These are phyloP conservation scores for Sarcoramphus papa DNA, from an alignment of 2,797 vertebrate genomes.

Conservation along the genomic window DNA sequence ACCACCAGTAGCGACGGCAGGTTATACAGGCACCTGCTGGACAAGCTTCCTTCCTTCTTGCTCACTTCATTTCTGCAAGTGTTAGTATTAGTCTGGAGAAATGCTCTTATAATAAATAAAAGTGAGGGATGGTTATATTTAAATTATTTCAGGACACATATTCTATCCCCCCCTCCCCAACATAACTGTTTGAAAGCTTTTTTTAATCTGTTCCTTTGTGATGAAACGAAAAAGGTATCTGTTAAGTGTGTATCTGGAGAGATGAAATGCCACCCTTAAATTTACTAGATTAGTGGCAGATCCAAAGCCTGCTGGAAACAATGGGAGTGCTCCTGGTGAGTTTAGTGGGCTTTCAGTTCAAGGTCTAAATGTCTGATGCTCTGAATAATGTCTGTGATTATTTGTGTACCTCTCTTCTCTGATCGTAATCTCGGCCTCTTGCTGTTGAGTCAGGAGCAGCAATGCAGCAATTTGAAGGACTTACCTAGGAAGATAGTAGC, in stretches of 20 bases:
- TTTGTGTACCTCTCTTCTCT: not conserved
- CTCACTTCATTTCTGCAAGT: not conserved
- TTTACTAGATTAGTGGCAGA: not conserved
- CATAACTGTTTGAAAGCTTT: not conserved
- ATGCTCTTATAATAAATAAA: not conserved
- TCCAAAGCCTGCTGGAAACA: not conserved
- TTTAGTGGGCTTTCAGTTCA: not conserved
- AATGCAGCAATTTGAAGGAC: not conserved
- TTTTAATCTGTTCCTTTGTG: not conserved
- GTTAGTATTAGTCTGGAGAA: not conserved
- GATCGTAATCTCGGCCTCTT: not conserved
- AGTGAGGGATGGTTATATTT: not conserved
- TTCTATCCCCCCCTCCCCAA: not conserved
- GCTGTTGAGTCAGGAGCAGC: not conserved
- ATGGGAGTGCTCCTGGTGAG: not conserved
- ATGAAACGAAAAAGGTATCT: not conserved
- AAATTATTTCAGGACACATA: not conserved
- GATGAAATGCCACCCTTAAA: not conserved
- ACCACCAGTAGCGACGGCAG: not conserved
- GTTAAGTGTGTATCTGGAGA: not conserved
- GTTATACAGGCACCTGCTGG: not conserved
- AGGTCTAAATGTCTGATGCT: not conserved
- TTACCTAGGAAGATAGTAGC: not conserved
- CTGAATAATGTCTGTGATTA: constrained; percentile 3
- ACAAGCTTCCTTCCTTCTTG: not conserved